Conservation (phyloP, 2,888 invertebrate genomes). For the Orthosia gothica region DNA sequence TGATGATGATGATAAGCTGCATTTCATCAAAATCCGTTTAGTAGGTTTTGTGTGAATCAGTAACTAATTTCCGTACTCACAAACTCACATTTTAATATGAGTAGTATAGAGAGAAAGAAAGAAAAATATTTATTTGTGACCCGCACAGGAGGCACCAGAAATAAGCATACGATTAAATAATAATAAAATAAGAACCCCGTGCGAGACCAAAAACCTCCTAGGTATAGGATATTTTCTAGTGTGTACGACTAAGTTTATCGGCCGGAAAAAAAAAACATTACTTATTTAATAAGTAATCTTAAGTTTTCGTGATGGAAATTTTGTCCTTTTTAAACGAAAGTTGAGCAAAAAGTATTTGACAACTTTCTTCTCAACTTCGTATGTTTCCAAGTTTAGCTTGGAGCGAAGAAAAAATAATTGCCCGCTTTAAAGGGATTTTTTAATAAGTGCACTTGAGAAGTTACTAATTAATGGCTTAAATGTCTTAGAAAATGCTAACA, state of each 20-base stretch:
- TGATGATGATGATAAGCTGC: no score
- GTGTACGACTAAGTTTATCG: slow-evolving; percentile 19
- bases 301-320: slow-evolving; percentile 47
- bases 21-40: no score
- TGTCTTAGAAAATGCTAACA: slow-evolving; percentile 14
- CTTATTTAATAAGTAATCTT: slow-evolving; percentile 43
- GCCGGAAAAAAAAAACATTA: slow-evolving; percentile 13
- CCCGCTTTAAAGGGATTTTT: slow-evolving; percentile 46
- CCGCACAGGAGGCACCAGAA: no score
- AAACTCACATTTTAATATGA: no score
- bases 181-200: no score
- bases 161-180: no score
- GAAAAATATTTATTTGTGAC: no score
- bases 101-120: no score
- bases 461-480: slow-evolving; percentile 48
- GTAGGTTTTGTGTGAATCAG: no score
- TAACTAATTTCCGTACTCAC: no score
- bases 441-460: slow-evolving; percentile 48
- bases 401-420: slow-evolving; percentile 67
- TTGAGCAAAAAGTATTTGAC: slow-evolving; percentile 54
- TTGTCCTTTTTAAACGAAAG: slow-evolving; percentile 67
- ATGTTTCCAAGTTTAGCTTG: slow-evolving; percentile 65
- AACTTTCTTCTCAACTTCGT: slow-evolving; percentile 71
- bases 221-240: no score
- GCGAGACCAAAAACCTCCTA: no score